Conservation (phyloP, 30 jellyfish, hydroid and myxozoan species). For the Turritopsis dohrnii region DNA sequence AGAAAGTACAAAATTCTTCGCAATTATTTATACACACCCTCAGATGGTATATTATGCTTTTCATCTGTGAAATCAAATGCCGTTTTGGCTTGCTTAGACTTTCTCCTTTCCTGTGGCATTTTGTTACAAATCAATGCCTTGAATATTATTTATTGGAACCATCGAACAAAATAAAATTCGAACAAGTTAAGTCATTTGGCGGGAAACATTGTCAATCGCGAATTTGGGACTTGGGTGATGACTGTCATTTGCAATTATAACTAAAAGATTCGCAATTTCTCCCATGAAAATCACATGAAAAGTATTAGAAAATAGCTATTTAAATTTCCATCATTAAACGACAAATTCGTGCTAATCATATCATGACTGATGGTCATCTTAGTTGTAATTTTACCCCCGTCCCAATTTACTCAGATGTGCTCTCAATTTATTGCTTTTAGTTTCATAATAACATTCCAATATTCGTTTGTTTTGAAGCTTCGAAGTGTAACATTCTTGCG, state of each 20-base stretch:
- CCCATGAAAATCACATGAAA: neutral
- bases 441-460: neutral
- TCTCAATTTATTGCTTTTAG: neutral
- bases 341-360: neutral
- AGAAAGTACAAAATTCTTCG: neutral
- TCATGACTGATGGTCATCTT: neutral
- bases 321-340: neutral
- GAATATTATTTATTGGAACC: neutral
- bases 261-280: no score
- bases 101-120: conserved; percentile 18
- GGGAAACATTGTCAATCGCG: neutral
- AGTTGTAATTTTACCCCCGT: neutral
- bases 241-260: neutral
- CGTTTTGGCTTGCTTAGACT: conserved; percentile 4
- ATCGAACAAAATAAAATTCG: conserved; percentile 10
- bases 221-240: neutral
- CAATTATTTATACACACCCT: conserved; percentile 3
- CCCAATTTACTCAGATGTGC: neutral
- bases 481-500: neutral
- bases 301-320: neutral
- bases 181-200: neutral
- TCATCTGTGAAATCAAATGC: conserved; percentile 22
- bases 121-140: neutral
- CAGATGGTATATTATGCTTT: conserved; percentile 11
- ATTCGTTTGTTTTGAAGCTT: neutral